Conservation (phyloP, 2,888 invertebrate genomes). For the Dermolepida albohirtum region DNA sequence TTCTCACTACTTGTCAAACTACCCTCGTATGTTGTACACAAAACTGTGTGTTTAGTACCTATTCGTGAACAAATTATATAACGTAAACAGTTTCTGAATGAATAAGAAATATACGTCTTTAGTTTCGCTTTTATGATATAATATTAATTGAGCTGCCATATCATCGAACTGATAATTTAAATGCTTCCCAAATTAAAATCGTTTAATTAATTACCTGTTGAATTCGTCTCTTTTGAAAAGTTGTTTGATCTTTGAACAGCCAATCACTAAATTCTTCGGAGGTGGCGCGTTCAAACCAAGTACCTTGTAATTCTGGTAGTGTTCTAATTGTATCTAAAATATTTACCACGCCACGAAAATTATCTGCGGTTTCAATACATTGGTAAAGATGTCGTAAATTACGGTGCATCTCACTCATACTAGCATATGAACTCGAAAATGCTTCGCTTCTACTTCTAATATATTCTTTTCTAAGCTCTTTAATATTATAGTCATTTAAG, state of each 20-base stretch:
- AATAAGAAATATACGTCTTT: no score
- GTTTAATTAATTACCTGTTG: no score
- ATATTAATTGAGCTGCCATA: no score
- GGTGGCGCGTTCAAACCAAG: slow-evolving; percentile 26
- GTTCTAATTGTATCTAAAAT: slow-evolving; percentile 6
- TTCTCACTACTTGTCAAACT: no score
- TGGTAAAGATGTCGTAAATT: slow-evolving; percentile 12
- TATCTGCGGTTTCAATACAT: slow-evolving; percentile 10
- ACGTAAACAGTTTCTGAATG: no score
- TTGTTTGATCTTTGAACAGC: slow-evolving; percentile 26
- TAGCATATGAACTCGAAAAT: slow-evolving; percentile 5
- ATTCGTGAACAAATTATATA: no score
- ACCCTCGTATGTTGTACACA: no score
- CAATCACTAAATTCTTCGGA: slow-evolving; percentile 23
- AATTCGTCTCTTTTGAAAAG: slow-evolving; percentile 23
- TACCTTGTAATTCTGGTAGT: slow-evolving; percentile 26
- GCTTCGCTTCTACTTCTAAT: neutral
- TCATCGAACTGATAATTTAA: no score
- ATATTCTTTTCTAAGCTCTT: slow-evolving; percentile 1
- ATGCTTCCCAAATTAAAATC: no score
- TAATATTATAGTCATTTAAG: slow-evolving; percentile 59
- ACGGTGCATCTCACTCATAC: neutral
- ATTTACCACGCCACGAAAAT: slow-evolving; percentile 33
- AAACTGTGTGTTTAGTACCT: no score
- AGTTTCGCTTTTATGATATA: no score